Base-by-base conservation (phyloP, 2,113 vertebrate genomes). In the Electrona antarctica region DNA sequence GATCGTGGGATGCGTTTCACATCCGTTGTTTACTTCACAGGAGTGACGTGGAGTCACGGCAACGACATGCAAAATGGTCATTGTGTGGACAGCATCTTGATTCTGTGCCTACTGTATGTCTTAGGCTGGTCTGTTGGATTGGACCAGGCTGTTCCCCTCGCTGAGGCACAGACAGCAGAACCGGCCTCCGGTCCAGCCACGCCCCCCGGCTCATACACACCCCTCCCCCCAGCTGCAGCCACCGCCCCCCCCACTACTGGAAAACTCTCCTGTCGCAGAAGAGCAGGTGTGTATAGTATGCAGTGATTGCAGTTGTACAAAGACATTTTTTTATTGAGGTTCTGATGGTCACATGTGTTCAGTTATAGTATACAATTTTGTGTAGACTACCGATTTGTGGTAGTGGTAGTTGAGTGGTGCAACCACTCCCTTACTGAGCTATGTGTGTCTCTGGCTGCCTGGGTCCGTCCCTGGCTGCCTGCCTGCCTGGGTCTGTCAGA, bases 101-200 rank as follows among this genome's bases (percentile, higher is more conserved):
- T 21, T 21, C 21, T 21, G 21, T 21, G 21, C 21, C 21, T 21
- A 21, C 21, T 21, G 33, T 41, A 6, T 41, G 33, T 41, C 33
- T 41, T 47, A 90, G 96, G 93, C 91, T 74, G 94, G 96, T 67
- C 92, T 97, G 80, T 92, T 97, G 81, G 96, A 96, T 82, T 98
- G 97, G 97, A 95, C 94, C 69, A 92, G 95, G 79, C 89, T 98
- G 64, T 97, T 99, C 79, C 95, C 95, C 55, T 93, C 95, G 33
- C 78, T 98, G 70, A 94, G 95, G 77, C 94, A 93, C 29, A 92
- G 94, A 89, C 93, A 88, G 62, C 94, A 92, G 88, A 89, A 95
- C 84, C 73, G 85, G 28, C 66, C 76, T 48, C 94, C 78, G 0
- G 55, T 71, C 8, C 87, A 88, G 64, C 85, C 93, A n/a, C 92